Evolutionary conservation across 2,888 invertebrate genomes (phyloP).

Genomic region (Pachydiplax longipennis): DNA sequence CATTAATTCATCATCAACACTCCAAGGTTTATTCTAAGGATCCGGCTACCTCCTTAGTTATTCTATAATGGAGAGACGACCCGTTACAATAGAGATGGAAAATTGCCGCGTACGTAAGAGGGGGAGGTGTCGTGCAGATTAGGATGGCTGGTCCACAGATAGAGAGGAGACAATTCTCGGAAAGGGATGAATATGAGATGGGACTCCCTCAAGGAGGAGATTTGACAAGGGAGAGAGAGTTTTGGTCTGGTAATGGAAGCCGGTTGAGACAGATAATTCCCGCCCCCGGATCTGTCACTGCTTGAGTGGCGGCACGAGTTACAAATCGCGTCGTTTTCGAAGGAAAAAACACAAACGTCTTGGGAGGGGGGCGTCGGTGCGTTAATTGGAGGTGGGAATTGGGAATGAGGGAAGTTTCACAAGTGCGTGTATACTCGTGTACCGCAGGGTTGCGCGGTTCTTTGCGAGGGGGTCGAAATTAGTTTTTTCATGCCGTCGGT

Average conservation of each 20-base stretch:
- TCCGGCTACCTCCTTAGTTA: neutral
- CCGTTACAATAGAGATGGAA: neutral
- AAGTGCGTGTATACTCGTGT: neutral
- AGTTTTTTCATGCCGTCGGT: neutral
- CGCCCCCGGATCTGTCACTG: neutral
- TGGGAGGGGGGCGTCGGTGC: neutral
- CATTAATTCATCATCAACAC: neutral
- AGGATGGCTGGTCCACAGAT: neutral
- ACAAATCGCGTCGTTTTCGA: neutral
- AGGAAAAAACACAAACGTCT: neutral
- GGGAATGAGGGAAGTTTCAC: neutral
- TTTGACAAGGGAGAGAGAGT: neutral
- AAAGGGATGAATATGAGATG: neutral
- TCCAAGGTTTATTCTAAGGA: neutral
- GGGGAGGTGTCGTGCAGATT: neutral
- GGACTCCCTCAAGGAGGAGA: neutral
- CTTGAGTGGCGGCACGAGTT: neutral
- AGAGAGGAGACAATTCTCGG: neutral
- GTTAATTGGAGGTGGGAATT: constrained; percentile 31
- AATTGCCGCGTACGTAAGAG: neutral
- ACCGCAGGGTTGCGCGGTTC: neutral
- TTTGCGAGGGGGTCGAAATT: neutral
- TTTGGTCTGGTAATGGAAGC: neutral
- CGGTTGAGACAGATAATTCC: neutral
- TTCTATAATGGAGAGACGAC: neutral